Evolutionary conservation across 2,888 invertebrate genomes (phyloP), one percentile per base, ranked within the genome.

Genomic region (Diarsia dahlii): DNA sequence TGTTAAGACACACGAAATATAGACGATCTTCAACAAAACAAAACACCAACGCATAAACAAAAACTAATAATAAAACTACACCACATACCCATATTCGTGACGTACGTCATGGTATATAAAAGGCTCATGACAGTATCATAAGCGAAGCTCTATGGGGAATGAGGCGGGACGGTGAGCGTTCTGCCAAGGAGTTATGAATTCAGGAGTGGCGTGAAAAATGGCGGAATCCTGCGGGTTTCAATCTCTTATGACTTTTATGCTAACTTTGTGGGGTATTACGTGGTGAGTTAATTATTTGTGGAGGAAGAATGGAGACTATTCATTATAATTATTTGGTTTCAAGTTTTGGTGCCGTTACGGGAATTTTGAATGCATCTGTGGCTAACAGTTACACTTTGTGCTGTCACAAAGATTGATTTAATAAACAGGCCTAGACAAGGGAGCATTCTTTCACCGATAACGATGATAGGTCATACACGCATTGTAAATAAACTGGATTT

Each of bases 161-260:
- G 89, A 87, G 87, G 81, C 84, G 83, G 78, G 86, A 79, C 84
- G 83, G 84, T 76, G 71, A 87, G 86, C 87, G 86, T 91, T 88
- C 90, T 92, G 90, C 90, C 83, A 84, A 90, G 91, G 92, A 92
- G 92, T 94, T 95, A 94, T 95, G 93, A 95, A 95, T 94, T 92
- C 91, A 88, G 86, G 89, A 93, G 93, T 88, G 89, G 86, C 86
- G 90, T 94, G 94, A 95, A 93, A 94, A 93, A 95, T 93, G 89
- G 89, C 86, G 46, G 23, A 69, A 56, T 67, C 62, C 60, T 78
- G 58, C 50, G 63, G 64, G 46, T 72, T 78, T 84, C 81, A 81
- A 84, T 81, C 67, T 81, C 74, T 72, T 78, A 60, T 65, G 81
- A 78, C 52, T 63, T 77, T 72, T 67, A 77, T 77, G 77, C 52